Evolutionary conservation across 1,140 invertebrate genomes (phyloP), one percentile per base, ranked within the genome.

Genomic region (Drosophila asahinai): DNA sequence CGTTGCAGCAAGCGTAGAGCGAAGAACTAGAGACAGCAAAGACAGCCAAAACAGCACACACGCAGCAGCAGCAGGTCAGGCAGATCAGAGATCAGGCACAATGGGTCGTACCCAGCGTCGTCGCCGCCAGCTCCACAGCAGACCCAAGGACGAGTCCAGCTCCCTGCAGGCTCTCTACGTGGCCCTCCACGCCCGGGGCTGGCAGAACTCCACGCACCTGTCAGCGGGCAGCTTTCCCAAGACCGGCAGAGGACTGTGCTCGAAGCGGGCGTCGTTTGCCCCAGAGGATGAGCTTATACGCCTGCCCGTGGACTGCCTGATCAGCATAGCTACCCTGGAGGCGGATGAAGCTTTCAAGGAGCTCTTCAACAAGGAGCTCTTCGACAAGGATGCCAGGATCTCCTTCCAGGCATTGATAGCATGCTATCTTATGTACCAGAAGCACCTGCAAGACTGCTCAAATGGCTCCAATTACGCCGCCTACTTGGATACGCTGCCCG

Each of bases 401-500:
- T 84, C 79, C 54, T 93, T 94, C 22, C 95, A 95, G 61, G 93
- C 94, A 40, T 68, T 95, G 3, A 77, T 97, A 27, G 92, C 95
- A n/a, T 80, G 95, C n/a, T 96, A 96, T 91, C 77, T 97, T 15
- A 80, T 95, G 60, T 93, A 93, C 55, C 94, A 95, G 79, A 92
- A 87, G 43, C 94, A 94, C 75, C 91, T 94, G 57, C 77, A 71
- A 6, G 57, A 79, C 2, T 60, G 49, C 0, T 38, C 59, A 1
- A 17, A 83, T 3, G 94, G 93, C 92, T 71, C 81, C 0, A 5
- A 48, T 6, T 79, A 48, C 11, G 77, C 92, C 71, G 60, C 91
- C 15, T 97, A 96, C 79, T 86, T 97, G 43, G 91, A 94, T 25
- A 94, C 94, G 25, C 83, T 97, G 40, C 96, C 96, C 1, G 51